Conservation (phyloP, 2,888 invertebrate genomes). For the Agrochola lychnidis region DNA sequence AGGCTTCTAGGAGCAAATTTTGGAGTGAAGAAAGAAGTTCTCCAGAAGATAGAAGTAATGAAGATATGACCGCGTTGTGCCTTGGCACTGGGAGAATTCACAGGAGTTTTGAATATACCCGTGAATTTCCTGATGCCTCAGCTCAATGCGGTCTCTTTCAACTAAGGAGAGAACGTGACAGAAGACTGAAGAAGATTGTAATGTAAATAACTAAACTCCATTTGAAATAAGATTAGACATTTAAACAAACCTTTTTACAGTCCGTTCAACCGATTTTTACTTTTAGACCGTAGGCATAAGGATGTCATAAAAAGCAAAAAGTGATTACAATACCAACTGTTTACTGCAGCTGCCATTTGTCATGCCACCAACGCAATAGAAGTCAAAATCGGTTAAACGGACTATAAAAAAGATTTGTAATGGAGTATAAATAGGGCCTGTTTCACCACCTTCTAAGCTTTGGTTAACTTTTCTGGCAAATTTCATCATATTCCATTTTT, state of each 20-base stretch:
- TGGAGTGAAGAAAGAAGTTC: neutral
- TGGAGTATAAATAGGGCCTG: too few relatives aligned
- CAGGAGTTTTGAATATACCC: conserved; percentile 88
- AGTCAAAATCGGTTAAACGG: too few relatives aligned
- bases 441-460: neutral
- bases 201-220: neutral
- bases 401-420: too few relatives aligned
- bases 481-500: neutral
- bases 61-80: conserved; percentile 72
- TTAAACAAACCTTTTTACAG: too few relatives aligned
- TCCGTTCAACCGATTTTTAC: too few relatives aligned
- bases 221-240: too few relatives aligned
- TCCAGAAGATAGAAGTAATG: conserved; percentile 49
- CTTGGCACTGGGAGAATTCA: conserved; percentile 92
- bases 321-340: too few relatives aligned
- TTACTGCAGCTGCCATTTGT: too few relatives aligned
- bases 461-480: neutral
- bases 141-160: conserved; percentile 74
- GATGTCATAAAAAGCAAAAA: too few relatives aligned
- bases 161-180: conserved; percentile 48
- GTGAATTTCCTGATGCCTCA: conserved; percentile 91
- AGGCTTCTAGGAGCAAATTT: neutral
- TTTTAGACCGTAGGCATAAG: too few relatives aligned
- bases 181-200: conserved; percentile 52
- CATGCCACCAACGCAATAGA: too few relatives aligned